These are phyloP conservation scores for Takifugu bimaculatus DNA, from an alignment of 2,113 vertebrate genomes.

Conservation along the genomic window DNA sequence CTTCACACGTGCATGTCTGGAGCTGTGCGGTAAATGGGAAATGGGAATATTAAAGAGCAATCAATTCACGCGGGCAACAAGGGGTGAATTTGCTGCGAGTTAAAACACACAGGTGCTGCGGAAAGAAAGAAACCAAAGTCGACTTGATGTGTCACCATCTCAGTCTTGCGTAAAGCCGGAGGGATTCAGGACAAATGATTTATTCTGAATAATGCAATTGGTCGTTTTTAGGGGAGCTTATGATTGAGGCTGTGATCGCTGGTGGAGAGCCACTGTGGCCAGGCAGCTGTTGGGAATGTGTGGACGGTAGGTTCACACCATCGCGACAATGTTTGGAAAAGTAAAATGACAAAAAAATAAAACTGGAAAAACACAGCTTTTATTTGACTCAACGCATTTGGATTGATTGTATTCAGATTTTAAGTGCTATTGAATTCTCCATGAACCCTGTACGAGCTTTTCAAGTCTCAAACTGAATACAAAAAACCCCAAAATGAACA, in stretches of 20 bases:
- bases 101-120: slow-evolving; percentile 37
- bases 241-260: slow-evolving; percentile 18
- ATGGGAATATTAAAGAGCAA: slow-evolving; percentile 50
- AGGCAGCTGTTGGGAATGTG: slow-evolving; percentile 10
- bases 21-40: slow-evolving; percentile 44
- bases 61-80: slow-evolving; percentile 42
- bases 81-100: slow-evolving; percentile 45
- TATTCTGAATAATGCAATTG: slow-evolving; percentile 38
- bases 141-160: slow-evolving; percentile 34
- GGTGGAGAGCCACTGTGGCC: neutral
- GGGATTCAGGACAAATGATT: slow-evolving; percentile 46
- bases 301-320: neutral
- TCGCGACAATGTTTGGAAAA: neutral
- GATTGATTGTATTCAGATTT: too few species aligned
- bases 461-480: too few species aligned
- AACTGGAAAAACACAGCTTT: too few species aligned
- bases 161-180: slow-evolving; percentile 23
- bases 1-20: slow-evolving; percentile 36
- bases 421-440: too few species aligned
- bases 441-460: too few species aligned
- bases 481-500: too few species aligned
- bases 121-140: slow-evolving; percentile 43
- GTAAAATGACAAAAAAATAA: neutral
- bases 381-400: neutral
- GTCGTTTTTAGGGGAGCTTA: slow-evolving; percentile 24